Base-by-base conservation (phyloP, 2,888 invertebrate genomes). In the Boloria euphrosyne region DNA sequence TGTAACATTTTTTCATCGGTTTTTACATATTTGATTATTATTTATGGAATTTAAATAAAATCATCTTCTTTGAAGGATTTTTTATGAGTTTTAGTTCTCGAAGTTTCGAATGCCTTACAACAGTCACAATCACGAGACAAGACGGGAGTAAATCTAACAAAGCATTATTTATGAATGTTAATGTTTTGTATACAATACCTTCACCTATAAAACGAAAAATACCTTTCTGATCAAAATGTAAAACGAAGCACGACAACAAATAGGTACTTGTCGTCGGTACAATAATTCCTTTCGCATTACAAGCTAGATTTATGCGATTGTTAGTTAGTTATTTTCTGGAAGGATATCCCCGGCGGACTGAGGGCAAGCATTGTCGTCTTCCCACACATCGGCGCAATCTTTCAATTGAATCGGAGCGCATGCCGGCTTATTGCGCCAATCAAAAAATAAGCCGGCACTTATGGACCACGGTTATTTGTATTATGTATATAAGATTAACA, bases 391-490 rank as follows among this genome's bases (percentile, higher is more conserved):
- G 76, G 73, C 75, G 84, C 85, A 91, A 92, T 92, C 85, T 90
- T 92, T 71, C 92, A 92, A 92, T 92, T 92, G 88, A 90, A 81
- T 73, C 80, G 73, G 82, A 82, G 85, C 83, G 82, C 84, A 84
- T 83, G 82, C 82, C 77, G 78, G 80, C 77, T 89, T 82, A 89
- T 92, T 91, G 90, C 79, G 86, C 85, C 88, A 92, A 92, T 92
- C 87, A 88, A 90, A 91, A 90, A 90, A 91, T 78, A 86, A 87
- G 84, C 85, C 79, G 78, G 75, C 78, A 71, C 76, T 78, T 77
- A 74, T 77, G 54, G 69, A 57, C 69, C 44, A 65, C 69, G 61
- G 69, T 67, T 72, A 72, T 71, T 65, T 65, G 53, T 71, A 66
- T 65, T 71, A 63, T 65, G 53, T 71, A 66, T 65, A 65, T 61